phyloP scores from a whole-genome alignment of 2,888 invertebrate species.

The Tinea semifulvella region DNA sequence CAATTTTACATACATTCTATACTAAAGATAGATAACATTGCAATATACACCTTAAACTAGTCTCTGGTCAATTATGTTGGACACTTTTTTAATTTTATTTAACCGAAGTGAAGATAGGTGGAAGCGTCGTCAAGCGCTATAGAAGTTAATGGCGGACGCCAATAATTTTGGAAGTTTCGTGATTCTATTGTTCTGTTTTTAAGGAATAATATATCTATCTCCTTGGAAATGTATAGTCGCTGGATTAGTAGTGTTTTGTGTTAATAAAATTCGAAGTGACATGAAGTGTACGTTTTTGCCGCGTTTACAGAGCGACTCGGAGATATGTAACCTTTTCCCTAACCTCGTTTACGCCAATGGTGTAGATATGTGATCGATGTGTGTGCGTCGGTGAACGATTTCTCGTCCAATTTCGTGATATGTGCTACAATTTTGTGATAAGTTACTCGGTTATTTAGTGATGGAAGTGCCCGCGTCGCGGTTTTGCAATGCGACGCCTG shows the following conservation, averaged over 20 bases:
- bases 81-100: slow-evolving; percentile 37
- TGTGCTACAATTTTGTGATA: slow-evolving; percentile 48
- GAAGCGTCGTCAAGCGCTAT: slow-evolving; percentile 61
- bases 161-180: slow-evolving; percentile 66
- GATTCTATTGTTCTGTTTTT: slow-evolving; percentile 63
- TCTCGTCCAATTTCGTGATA: slow-evolving; percentile 52
- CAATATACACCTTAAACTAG: background rate
- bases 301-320: slow-evolving; percentile 66
- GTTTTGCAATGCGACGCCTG: slow-evolving; percentile 63
- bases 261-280: slow-evolving; percentile 54
- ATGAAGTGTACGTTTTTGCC: slow-evolving; percentile 58
- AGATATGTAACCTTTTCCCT: slow-evolving; percentile 77
- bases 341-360: slow-evolving; percentile 81
- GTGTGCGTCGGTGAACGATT: slow-evolving; percentile 75
- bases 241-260: slow-evolving; percentile 42
- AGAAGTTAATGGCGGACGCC: slow-evolving; percentile 66
- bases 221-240: slow-evolving; percentile 48
- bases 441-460: slow-evolving; percentile 54
- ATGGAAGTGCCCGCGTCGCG: slow-evolving; percentile 66
- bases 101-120: slow-evolving; percentile 62
- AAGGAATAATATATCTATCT: slow-evolving; percentile 39
- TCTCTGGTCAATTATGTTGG: background rate
- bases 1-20: background rate
- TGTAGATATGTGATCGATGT: slow-evolving; percentile 80
- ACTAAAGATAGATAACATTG: background rate